Base-by-base conservation (phyloP, 1,140 invertebrate species). In the Bombus superbus region DNA sequence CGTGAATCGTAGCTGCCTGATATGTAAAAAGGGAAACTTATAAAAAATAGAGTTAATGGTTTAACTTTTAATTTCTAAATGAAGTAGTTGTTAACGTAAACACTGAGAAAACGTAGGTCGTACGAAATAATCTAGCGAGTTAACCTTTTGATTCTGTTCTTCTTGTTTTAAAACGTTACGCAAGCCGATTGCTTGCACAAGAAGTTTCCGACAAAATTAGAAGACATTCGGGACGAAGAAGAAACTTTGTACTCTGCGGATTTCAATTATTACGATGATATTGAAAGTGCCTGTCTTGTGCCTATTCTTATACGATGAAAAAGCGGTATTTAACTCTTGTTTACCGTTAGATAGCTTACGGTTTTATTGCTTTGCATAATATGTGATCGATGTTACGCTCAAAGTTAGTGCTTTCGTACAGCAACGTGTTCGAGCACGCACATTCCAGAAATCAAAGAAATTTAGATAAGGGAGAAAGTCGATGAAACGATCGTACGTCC, bases 261-360 rank as follows among this genome's bases (percentile, higher is more conserved):
- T 79, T 66, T n/a, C 9, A 40, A 32, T 11, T 13, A 8, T 32
- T n/a, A 44, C 25, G 57, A 77, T 15, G 9, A 57, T 40, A 35
- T 66, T 44, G 18, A 83, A 76, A 83, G 74, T 83, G 82, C 82
- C 75, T 83, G 38, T 25, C 22, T 78, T 42, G 75, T 66, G 81
- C 72, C 72, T 76, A 53, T 6, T 18, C 9, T 32, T 66, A 53
- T 38, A 11, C 15, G 28, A 62, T 73, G 4, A 10, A 9, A 75
- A 53, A 42, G 1, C 10, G 44, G 1, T 66, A 76, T 9, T 73
- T n/a, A 32, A 73, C 42, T 22, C 8, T 64, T 73, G 22, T 62
- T 77, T 28, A 42, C 69, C 53, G 53, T 62, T 44, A n/a, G 3
- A 18, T 32, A 18, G 28, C 3, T 78, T 38, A 42, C 74, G n/a